These are phyloP conservation scores for Carduelis carduelis DNA, from an alignment of 2,797 vertebrate genomes.

Conservation along the genomic window DNA sequence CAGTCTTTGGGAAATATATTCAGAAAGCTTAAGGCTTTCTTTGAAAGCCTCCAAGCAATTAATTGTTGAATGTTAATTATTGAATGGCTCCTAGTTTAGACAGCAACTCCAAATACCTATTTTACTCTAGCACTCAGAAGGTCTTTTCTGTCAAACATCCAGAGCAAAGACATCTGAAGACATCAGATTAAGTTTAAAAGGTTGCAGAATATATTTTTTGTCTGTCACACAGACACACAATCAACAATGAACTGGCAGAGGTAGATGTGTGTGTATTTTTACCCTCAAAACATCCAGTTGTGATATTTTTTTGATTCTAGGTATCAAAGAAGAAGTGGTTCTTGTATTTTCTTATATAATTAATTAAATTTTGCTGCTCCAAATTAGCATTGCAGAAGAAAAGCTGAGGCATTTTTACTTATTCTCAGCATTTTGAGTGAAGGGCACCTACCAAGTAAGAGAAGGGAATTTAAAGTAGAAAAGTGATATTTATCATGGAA, in stretches of 20 bases:
- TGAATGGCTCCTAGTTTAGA: background rate
- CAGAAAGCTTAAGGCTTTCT: background rate
- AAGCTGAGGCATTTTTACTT: background rate
- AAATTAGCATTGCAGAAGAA: background rate
- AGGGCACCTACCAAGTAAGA: background rate
- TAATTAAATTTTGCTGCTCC: background rate
- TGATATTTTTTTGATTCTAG: background rate
- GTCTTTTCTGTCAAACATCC: background rate
- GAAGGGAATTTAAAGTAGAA: background rate
- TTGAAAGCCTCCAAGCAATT: background rate
- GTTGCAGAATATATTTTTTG: background rate
- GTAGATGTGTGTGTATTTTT: background rate
- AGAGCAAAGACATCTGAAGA: background rate
- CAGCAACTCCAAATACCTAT: background rate
- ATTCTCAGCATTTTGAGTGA: background rate
- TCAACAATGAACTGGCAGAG: background rate
- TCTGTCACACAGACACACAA: background rate
- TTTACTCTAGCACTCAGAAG: background rate
- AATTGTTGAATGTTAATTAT: background rate
- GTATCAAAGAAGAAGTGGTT: background rate
- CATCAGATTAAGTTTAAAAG: background rate
- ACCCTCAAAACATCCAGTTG: background rate
- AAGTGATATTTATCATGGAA: background rate
- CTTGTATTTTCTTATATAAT: background rate
- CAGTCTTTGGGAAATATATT: background rate